Base-by-base conservation (phyloP, 2,888 invertebrate genomes). In the Watsonalla cultraria region DNA sequence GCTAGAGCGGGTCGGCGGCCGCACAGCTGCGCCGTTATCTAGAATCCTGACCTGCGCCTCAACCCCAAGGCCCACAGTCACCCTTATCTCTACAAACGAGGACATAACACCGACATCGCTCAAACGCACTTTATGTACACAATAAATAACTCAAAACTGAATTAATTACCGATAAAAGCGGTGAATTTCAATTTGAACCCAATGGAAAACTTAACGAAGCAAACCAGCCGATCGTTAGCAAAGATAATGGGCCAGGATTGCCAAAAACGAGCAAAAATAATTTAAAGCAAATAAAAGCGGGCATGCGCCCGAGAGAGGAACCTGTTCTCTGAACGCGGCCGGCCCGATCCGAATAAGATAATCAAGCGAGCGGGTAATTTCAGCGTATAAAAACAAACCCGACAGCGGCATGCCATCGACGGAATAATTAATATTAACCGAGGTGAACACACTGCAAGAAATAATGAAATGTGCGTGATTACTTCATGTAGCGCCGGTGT, bases 251-350 rank as follows among this genome's bases (percentile, higher is more conserved):
- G 61, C 61, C 65, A 72, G 80, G 83, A 85, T 88, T 85, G 87
- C 86, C 84, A 86, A 90, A 90, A 83, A 86, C 76, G 81, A 88
- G 82, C 84, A 90, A 90, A 87, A 86, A 78, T 82, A 76, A 74
- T 80, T 79, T 82, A 89, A 88, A 89, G 80, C 86, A 90, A 90
- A 90, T 86, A 89, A 88, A 90, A 82, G 74, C 80, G 78, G 74
- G 80, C 84, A 74, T 80, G 85, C 82, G 82, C 76, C 72, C 67
- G 74, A 65, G 71, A 64, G 69, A 59, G 72, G 74, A 85, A 88
- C 88, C 84, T 68, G 87, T 87, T 84, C 63, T 63, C 66, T 68
- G 74, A 73, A 68, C 69, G 60, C 65, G 74, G 70, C 67, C 69
- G 74, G 78, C 73, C 72, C 80, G 82, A 80, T 78, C 74, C 82